Evolutionary conservation across 2,888 invertebrate genomes (phyloP), one percentile per base, ranked within the genome.

Genomic region (Hydropsyche betteni): DNA sequence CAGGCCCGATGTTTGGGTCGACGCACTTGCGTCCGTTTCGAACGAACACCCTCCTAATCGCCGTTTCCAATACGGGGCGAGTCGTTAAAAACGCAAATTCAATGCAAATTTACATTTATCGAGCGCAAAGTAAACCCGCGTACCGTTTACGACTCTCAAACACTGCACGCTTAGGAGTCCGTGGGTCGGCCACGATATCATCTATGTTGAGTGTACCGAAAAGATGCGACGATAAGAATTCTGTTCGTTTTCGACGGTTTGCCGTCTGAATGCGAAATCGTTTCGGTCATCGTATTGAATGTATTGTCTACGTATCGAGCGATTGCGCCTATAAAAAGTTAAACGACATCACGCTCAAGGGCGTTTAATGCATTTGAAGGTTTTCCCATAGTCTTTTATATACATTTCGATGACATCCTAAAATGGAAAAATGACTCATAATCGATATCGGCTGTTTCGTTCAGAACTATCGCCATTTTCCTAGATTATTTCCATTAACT

Each of bases 201-300:
- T 44, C 44, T 44, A 8, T 24, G 24, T 24, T 24, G 24, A 24
- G 24, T 24, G 24, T 44, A 8, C 44, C 7, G 4, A 55, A 55
- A 55, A 55, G 16, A 55, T 55, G 33, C n/a, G 61, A 33, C n/a
- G 34, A 61, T 33, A 64, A 64, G 36, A 64, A 64, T 36, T 64
- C n/a, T 36, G 64, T 36, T 36, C 64, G 64, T 36, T 36, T 64
- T 64, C 34, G 64, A 34, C 5, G 16, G 16, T n/a, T 61, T 24
- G 61, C 36, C 34, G 64, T 64, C 8, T 64, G 64, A 64, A 64
- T 64, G 34, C n/a, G 12, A 64, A 64, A 64, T 64, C 61, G n/a
- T n/a, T 34, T 64, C 10, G 36, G 64, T 64, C 12, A 64, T 64
- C 64, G 36, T 36, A 36, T 36, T 36, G 61, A 24, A 61, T n/a